Evolutionary conservation across 2,113 vertebrate species (phyloP).

Genomic region (Alethe diademata): DNA sequence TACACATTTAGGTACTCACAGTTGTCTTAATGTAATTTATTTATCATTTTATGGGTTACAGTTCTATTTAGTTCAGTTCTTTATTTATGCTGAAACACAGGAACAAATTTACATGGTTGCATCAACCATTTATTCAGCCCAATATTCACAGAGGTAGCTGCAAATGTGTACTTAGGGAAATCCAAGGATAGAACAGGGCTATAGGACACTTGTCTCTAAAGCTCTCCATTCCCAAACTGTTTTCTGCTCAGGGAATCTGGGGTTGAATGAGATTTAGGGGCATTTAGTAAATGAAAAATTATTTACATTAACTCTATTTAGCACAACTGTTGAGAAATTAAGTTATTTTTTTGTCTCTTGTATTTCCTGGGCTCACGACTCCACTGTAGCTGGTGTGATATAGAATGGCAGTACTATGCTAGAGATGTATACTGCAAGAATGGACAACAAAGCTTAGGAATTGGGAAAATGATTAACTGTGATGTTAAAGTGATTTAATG

Average conservation of each 20-base stretch:
- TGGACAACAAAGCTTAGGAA: neutral
- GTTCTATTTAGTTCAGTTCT: neutral
- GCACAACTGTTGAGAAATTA: neutral
- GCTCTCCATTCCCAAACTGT: neutral
- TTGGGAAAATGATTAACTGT: neutral
- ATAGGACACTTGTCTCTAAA: neutral
- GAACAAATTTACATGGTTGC: neutral
- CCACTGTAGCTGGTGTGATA: neutral
- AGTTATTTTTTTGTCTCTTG: neutral
- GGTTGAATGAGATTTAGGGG: neutral
- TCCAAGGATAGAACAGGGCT: neutral
- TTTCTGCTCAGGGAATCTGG: neutral
- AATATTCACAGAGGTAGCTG: neutral
- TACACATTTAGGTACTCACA: neutral
- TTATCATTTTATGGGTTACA: neutral
- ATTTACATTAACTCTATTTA: neutral
- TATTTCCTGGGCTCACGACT: neutral
- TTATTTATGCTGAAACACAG: neutral
- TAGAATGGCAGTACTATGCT: neutral
- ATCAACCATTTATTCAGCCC: neutral
- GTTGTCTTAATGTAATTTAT: neutral
- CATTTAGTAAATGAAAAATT: neutral
- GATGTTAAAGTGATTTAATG: neutral
- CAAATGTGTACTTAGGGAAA: neutral
- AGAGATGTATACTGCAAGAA: neutral